Conservation (phyloP, 2,113 vertebrate genomes). For the Chaenocephalus aceratus region DNA sequence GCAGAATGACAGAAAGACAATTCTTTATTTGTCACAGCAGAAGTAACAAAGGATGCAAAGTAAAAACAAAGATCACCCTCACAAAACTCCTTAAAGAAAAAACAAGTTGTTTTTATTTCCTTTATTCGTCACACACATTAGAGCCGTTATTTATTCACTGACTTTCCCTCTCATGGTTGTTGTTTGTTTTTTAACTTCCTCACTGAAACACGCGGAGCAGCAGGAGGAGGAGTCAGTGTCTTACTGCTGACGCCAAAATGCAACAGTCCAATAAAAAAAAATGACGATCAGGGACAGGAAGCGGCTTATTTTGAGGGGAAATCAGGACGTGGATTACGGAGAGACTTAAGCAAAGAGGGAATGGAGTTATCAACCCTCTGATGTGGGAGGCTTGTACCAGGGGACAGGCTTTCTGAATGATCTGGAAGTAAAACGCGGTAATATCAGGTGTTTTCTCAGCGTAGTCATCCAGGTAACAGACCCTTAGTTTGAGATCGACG, state of each 20-base stretch:
- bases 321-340: conserved; percentile 11
- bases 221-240: conserved; percentile 9
- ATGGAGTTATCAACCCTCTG: conserved; percentile 5
- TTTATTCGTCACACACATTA: conserved; percentile 60
- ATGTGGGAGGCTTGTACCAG: conserved; percentile 15
- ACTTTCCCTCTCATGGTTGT: conserved; percentile 32
- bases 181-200: conserved; percentile 28
- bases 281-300: conserved; percentile 29
- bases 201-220: conserved; percentile 27
- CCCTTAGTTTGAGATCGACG: conserved; percentile 28
- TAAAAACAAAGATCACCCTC: conserved; percentile 63
- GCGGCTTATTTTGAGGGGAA: conserved; percentile 19
- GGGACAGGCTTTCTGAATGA: conserved; percentile 31
- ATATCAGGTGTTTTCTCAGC: conserved; percentile 8
- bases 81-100: conserved; percentile 54
- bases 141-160: conserved; percentile 36
- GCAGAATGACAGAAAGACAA: conserved; percentile 71
- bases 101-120: conserved; percentile 58
- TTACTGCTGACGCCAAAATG: conserved; percentile 59
- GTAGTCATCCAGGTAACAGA: conserved; percentile 11
- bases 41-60: conserved; percentile 82
- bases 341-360: conserved; percentile 30
- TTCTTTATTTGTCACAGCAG: conserved; percentile 84
- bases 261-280: conserved; percentile 39
- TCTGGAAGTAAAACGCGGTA: neutral